phyloP scores from a whole-genome alignment of 2,888 invertebrate species.

The Erynnis tages region DNA sequence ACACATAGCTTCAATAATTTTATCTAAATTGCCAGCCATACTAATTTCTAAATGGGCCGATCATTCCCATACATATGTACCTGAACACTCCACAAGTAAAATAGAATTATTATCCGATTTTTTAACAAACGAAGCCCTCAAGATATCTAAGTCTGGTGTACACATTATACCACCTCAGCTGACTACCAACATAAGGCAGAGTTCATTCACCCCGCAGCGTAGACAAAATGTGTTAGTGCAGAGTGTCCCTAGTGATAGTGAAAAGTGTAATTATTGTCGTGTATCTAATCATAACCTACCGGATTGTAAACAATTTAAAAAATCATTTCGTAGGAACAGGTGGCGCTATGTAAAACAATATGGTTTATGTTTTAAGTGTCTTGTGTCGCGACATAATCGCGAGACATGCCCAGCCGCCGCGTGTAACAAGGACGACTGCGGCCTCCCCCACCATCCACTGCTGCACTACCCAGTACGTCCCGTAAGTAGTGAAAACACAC shows the following conservation, averaged over 20 bases:
- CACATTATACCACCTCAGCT: background rate
- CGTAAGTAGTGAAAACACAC: background rate
- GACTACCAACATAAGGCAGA: background rate
- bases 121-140: background rate
- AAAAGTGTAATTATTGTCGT: background rate
- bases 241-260: background rate
- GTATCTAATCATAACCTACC: background rate
- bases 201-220: background rate
- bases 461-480: background rate
- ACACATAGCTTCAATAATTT: background rate
- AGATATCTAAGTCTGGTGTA: background rate
- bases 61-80: background rate
- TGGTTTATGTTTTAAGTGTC: slow-evolving; percentile 2
- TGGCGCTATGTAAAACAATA: background rate
- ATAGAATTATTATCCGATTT: slow-evolving; percentile 7
- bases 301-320: background rate
- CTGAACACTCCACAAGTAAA: background rate
- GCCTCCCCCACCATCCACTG: background rate
- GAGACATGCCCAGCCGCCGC: background rate
- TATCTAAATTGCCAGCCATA: slow-evolving; percentile 1
- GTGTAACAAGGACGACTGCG: background rate
- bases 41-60: slow-evolving; percentile 5
- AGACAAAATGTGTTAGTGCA: background rate
- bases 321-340: background rate
- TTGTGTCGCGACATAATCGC: background rate